Evolutionary conservation across 1,140 invertebrate species (phyloP).

Genomic region (Zaprionus inermis): DNA sequence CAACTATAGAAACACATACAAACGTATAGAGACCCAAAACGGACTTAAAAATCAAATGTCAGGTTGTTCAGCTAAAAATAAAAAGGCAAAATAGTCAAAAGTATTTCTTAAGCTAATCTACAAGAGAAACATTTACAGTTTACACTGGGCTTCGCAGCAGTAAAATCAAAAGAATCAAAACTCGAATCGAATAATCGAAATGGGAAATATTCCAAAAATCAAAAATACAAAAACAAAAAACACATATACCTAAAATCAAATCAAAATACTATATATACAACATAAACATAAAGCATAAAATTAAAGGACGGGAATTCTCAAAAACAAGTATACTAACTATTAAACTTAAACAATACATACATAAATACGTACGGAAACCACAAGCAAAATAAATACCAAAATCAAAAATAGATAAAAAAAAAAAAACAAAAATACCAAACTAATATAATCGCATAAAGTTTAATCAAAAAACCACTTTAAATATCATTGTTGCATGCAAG

Average conservation of each 20-base stretch:
- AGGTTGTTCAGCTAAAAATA: conserved; percentile 64
- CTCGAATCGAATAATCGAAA: conserved; percentile 30
- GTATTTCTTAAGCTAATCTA: conserved; percentile 44
- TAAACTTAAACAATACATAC: conserved; percentile 20
- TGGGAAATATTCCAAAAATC: conserved; percentile 42
- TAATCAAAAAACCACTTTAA: conserved; percentile 37
- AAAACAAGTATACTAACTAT: conserved; percentile 16
- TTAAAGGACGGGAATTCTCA: neutral
- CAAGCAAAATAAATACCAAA: conserved; percentile 28
- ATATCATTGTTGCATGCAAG: conserved; percentile 25
- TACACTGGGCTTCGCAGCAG: conserved; percentile 82
- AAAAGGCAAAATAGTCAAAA: conserved; percentile 61
- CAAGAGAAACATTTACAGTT: conserved; percentile 66
- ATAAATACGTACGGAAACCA: conserved; percentile 33
- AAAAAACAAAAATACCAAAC: conserved; percentile 29
- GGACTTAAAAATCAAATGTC: conserved; percentile 62
- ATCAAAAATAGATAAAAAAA: conserved; percentile 9
- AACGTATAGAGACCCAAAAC: conserved; percentile 27
- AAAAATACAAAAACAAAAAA: conserved; percentile 47
- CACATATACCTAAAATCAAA: conserved; percentile 31
- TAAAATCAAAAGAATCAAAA: conserved; percentile 77
- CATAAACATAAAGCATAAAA: conserved; percentile 5
- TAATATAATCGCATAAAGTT: conserved; percentile 23
- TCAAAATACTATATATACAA: conserved; percentile 42
- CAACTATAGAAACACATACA: conserved; percentile 9